phyloP scores from a whole-genome alignment of 1,140 invertebrate genomes.

The Drosophila varians region DNA sequence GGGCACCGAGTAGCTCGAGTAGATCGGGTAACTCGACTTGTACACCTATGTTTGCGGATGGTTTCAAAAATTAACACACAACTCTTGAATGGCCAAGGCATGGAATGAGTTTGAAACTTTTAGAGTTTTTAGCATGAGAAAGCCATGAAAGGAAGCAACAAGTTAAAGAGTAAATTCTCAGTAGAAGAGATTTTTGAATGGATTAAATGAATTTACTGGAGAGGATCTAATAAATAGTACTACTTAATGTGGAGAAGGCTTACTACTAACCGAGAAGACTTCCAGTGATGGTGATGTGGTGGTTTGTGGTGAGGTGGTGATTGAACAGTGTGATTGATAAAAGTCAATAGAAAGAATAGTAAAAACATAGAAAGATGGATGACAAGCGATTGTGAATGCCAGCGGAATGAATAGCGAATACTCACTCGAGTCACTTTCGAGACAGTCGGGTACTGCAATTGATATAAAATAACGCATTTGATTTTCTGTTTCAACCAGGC shows the following conservation, averaged over 20 bases:
- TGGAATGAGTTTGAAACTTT: background rate
- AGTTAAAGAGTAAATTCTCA: background rate
- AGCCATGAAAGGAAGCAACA: constrained; percentile 9
- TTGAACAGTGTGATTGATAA: constrained; percentile 56
- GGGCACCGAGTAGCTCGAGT: constrained; percentile 84
- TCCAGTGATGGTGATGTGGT: constrained; percentile 60
- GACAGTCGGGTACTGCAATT: constrained; percentile 74
- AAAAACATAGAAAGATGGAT: constrained; percentile 51
- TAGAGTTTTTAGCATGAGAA: constrained; percentile 8
- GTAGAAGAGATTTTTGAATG: constrained; percentile 1
- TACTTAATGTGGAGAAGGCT: constrained; percentile 10
- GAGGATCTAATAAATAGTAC: background rate
- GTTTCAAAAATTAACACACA: constrained; percentile 44
- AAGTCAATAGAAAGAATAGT: constrained; percentile 48
- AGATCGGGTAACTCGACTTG: constrained; percentile 82
- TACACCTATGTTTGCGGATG: constrained; percentile 68
- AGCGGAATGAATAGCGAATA: constrained; percentile 30
- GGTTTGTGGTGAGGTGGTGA: constrained; percentile 34
- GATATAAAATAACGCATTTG: constrained; percentile 49
- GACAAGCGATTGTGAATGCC: constrained; percentile 29
- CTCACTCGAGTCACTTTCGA: constrained; percentile 74
- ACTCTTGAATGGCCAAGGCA: constrained; percentile 5
- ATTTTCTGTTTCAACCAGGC: constrained; percentile 13
- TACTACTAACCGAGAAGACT: constrained; percentile 57
- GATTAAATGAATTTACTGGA: background rate